Evolutionary conservation across 2,888 invertebrate species (phyloP).

Genomic region (Eristalis pertinax): DNA sequence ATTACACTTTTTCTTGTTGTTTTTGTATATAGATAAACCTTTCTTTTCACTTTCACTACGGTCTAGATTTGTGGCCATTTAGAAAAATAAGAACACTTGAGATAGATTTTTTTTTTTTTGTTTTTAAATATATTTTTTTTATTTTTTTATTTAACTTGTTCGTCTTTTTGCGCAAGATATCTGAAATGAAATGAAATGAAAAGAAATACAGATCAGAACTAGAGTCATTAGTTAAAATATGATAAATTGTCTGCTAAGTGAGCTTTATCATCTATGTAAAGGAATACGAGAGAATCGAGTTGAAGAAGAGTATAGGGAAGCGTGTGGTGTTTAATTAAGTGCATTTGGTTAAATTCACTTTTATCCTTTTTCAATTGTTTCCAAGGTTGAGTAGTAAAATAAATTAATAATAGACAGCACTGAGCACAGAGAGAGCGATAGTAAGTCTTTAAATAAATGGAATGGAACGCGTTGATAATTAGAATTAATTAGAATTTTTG

Average conservation of each 20-base stretch:
- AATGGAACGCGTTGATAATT: conserved; percentile 56
- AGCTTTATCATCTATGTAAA: background rate
- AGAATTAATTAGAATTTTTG: conserved; percentile 60
- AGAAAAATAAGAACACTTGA: conserved; percentile 68
- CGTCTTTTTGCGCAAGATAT: conserved; percentile 64
- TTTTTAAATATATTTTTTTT: background rate
- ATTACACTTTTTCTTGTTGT: conserved; percentile 49
- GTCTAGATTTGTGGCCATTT: conserved; percentile 66
- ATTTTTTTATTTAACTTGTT: conserved; percentile 32
- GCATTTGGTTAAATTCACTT: conserved; percentile 43
- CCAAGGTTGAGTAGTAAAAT: conserved; percentile 46
- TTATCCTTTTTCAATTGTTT: conserved; percentile 68
- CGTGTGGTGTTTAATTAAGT: conserved; percentile 47
- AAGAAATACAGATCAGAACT: background rate
- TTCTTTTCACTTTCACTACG: conserved; percentile 49
- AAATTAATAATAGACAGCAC: conserved; percentile 24
- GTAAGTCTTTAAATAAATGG: conserved; percentile 31
- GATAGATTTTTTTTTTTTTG: conserved; percentile 36
- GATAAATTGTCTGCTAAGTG: conserved; percentile 41
- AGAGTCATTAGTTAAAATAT: conserved; percentile 36
- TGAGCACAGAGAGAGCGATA: background rate
- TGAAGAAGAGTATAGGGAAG: conserved; percentile 5
- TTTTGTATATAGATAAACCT: conserved; percentile 59
- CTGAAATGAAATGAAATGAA: conserved; percentile 53
- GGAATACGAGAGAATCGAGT: background rate